Percentiles rank a stretch among this genome's conserved stretches.
Conservation (phyloP, 1,140 invertebrate species). For the Heliconius nattereri region DNA sequence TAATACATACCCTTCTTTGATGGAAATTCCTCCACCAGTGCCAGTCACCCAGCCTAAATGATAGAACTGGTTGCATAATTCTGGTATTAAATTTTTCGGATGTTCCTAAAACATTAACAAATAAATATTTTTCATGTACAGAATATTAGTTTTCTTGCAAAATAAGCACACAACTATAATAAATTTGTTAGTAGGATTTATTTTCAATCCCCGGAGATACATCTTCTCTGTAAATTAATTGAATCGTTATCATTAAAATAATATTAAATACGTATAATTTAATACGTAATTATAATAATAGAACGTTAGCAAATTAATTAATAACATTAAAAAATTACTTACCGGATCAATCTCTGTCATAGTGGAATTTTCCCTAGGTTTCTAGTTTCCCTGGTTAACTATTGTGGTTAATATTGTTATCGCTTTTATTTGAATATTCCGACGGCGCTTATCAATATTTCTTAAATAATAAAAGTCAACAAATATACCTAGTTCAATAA, state of each 20-base stretch:
- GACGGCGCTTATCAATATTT: slow-evolving; percentile 13
- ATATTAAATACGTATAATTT: too few species aligned
- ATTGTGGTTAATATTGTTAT: neutral
- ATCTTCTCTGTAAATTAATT: too few species aligned
- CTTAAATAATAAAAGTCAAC: neutral
- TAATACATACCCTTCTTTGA: slow-evolving; percentile 87
- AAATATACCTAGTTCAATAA: neutral
- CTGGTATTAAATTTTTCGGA: slow-evolving; percentile 93
- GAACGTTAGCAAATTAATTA: too few species aligned
- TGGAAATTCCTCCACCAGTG: slow-evolving; percentile 94
- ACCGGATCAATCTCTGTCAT: slow-evolving; percentile 48
- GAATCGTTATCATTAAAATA: too few species aligned
- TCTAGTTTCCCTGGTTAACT: neutral
- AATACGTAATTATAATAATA: too few species aligned
- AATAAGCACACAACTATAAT: neutral
- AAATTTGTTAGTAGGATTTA: too few species aligned
- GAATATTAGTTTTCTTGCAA: neutral
- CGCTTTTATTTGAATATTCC: neutral
- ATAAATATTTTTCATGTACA: neutral
- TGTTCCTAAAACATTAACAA: slow-evolving; percentile 83
- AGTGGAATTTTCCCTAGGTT: neutral
- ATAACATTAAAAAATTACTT: slow-evolving; percentile 32
- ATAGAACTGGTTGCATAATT: slow-evolving; percentile 95
- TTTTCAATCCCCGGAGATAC: too few species aligned
- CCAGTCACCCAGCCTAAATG: slow-evolving; percentile 97